Conservation (phyloP, 2,113 vertebrate species). For the Saccopteryx leptura region DNA sequence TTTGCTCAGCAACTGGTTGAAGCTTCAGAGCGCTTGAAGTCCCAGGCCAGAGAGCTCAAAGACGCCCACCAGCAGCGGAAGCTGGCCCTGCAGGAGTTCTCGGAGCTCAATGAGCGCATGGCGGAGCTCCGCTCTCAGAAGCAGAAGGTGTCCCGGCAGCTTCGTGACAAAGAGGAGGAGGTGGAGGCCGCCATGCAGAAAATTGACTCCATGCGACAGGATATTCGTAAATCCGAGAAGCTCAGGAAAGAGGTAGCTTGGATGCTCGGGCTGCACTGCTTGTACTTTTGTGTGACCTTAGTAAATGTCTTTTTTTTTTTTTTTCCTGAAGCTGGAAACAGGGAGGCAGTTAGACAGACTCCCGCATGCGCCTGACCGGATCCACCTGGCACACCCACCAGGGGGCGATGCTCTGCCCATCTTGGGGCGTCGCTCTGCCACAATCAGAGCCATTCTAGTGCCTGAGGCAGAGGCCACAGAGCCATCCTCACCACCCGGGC, state of each 20-base stretch:
- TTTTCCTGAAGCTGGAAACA: too few species aligned
- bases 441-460: too few species aligned
- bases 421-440: too few species aligned
- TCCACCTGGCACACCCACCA: too few species aligned
- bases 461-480: too few species aligned
- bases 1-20: slow-evolving; percentile 94
- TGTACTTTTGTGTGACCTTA: background rate
- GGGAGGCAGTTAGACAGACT: too few species aligned
- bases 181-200: slow-evolving; percentile 94
- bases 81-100: slow-evolving; percentile 96
- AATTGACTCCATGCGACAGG: slow-evolving; percentile 94
- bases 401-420: too few species aligned
- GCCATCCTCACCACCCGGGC: too few species aligned
- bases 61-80: slow-evolving; percentile 97
- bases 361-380: too few species aligned
- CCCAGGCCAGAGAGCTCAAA: slow-evolving; percentile 95
- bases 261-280: background rate
- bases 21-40: slow-evolving; percentile 94
- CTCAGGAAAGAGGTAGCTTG: slow-evolving; percentile 94
- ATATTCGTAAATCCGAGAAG: slow-evolving; percentile 94
- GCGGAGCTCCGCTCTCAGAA: slow-evolving; percentile 95
- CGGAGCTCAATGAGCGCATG: slow-evolving; percentile 95
- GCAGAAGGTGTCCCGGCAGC: slow-evolving; percentile 95
- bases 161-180: slow-evolving; percentile 98
- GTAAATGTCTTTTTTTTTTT: background rate